phyloP scores from a whole-genome alignment of 1,140 invertebrate genomes.

The Megalopta genalis region DNA sequence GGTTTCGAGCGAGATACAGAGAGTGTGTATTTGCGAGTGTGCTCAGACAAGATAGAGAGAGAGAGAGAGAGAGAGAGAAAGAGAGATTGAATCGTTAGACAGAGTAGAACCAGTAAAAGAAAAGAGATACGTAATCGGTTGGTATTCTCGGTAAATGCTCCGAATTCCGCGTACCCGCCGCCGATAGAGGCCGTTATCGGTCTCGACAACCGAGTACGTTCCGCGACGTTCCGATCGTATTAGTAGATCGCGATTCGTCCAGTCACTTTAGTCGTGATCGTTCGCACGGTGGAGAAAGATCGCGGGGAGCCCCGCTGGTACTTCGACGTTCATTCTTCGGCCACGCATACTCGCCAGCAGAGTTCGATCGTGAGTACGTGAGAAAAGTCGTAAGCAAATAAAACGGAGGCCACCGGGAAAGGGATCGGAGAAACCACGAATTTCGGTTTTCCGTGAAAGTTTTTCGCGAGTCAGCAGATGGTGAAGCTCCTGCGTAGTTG shows the following conservation, averaged over 20 bases:
- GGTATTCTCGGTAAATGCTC: neutral
- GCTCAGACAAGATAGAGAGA: slow-evolving; percentile 17
- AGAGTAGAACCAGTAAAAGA: neutral
- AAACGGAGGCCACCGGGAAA: neutral
- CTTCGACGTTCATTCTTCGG: too few species aligned
- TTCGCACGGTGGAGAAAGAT: too few species aligned
- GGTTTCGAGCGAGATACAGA: slow-evolving; percentile 39
- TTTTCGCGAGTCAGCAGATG: slow-evolving; percentile 11
- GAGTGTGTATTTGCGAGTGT: slow-evolving; percentile 18
- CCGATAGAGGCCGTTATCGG: neutral
- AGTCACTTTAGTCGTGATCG: neutral
- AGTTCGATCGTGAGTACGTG: neutral
- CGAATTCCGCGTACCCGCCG: slow-evolving; percentile 22
- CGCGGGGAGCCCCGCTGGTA: too few species aligned
- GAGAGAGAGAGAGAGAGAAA: too few species aligned
- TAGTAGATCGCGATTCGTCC: neutral
- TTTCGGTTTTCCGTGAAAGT: neutral
- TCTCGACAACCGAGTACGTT: neutral
- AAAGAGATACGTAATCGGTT: neutral
- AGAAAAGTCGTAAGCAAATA: neutral
- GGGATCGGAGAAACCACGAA: neutral
- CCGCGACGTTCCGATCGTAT: neutral
- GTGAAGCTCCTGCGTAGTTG: neutral
- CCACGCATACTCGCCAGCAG: too few species aligned
- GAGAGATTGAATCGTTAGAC: neutral